A percentile compares a stretch with the other conserved stretches of the same genome.
Conservation (phyloP, 2,797 vertebrate species). For the Eulemur mongoz region DNA sequence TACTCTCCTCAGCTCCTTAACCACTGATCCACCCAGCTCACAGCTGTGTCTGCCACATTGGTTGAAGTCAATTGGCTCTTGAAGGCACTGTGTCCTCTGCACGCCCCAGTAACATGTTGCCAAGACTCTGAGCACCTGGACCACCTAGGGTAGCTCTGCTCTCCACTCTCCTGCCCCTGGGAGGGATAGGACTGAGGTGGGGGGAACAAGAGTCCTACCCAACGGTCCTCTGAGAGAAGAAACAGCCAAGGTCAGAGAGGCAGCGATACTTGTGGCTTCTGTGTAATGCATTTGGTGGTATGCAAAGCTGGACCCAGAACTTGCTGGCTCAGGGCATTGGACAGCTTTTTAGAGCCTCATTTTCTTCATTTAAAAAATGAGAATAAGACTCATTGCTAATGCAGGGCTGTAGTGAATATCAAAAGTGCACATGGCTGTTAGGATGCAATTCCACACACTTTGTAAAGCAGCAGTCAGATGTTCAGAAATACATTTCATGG, state of each 20-base stretch:
- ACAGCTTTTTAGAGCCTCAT: not conserved
- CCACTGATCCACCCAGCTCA: not conserved
- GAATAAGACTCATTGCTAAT: not conserved
- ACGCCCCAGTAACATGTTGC: not conserved
- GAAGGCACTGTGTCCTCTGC: not conserved
- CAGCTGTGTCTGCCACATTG: not conserved
- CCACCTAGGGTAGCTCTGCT: not conserved
- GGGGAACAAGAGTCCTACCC: not conserved
- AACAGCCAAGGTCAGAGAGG: not conserved
- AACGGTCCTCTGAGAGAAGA: not conserved
- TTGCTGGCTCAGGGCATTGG: not conserved
- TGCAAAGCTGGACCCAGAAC: not conserved
- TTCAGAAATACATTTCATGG: not conserved
- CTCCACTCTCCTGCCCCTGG: not conserved
- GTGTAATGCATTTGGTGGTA: not conserved
- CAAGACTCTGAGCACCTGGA: not conserved
- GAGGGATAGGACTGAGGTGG: not conserved
- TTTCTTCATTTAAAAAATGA: slow-evolving; percentile 3
- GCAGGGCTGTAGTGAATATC: not conserved
- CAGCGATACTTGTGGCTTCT: not conserved
- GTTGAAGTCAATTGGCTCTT: not conserved
- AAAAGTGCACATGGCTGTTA: not conserved
- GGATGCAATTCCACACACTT: not conserved
- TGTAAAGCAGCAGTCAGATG: not conserved
- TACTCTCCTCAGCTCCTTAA: not conserved